Evolutionary conservation across 35 echinoderm and acorn worm species (phyloP), one percentile per base, ranked within the genome.

Genomic region (Lytechinus variegatus): DNA sequence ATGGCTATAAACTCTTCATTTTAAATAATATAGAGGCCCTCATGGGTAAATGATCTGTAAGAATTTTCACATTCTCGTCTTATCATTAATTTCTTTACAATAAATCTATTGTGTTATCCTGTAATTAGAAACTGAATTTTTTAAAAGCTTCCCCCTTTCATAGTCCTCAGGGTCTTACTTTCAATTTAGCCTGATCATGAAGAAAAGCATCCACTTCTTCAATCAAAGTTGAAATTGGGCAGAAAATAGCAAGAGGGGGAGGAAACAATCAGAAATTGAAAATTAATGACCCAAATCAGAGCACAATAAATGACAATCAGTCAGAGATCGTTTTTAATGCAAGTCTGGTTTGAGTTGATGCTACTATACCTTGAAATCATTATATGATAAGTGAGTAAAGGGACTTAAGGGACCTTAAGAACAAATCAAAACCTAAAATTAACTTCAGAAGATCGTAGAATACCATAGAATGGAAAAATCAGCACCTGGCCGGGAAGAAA

Each of bases 271-370:
- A 16, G 66, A 24, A 79, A 79, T 79, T 79, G 66, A 19, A 79
- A 79, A 79, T 79, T 79, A 79, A 79, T 79, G 66, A 79, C 66
- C 66, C 66, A 79, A 79, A 79, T 79, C 66, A 79, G 66, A 79
- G 66, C 66, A 16, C 66, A 79, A 79, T 24, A 79, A 79, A 79
- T n/a, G 66, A 79, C 2, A 79, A 19, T 24, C 19, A 79, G 66
- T 79, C 66, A 14, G 2, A 79, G 66, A 79, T 24, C 24, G 66
- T 24, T 24, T 79, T 24, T 19, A 71, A 71, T 16, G 61, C 14
- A 21, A 71, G 24, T 71, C 61, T 24, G 66, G 66, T 24, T 79
- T 6, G 66, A 44, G 33, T 44, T 71, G 6, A 71, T 79, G 12
- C 3, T 5, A 79, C 21, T 79, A 44, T 44, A 8, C 66, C 66